Evolutionary conservation across 2,888 invertebrate genomes (phyloP).

Genomic region (Catocala fraxini): DNA sequence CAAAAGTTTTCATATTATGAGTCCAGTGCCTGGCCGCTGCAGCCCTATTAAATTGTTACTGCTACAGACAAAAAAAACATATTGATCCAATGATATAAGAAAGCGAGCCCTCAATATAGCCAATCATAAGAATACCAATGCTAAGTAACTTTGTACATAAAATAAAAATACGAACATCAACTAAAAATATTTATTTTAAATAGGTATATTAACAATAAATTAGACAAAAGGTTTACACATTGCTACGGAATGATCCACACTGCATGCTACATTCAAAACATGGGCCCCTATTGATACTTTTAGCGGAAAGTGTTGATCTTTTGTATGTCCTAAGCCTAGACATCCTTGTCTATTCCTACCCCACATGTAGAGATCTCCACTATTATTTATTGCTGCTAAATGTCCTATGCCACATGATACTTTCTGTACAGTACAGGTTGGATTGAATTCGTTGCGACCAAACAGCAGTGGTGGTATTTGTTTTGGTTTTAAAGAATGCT

Average conservation of each 20-base stretch:
- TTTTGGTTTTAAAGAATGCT: constrained; percentile 89
- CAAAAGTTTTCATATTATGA: too few species aligned
- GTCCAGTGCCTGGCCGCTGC: too few species aligned
- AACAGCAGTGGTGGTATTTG: constrained; percentile 93
- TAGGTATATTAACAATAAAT: constrained; percentile 14
- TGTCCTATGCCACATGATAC: constrained; percentile 91
- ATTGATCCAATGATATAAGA: too few species aligned
- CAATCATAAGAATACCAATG: too few species aligned
- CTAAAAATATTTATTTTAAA: too few species aligned
- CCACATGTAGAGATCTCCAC: constrained; percentile 96
- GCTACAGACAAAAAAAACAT: too few species aligned
- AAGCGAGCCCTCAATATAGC: too few species aligned
- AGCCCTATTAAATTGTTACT: too few species aligned
- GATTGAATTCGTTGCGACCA: constrained; percentile 94
- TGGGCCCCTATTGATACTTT: constrained; percentile 93
- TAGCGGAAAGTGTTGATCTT: constrained; percentile 96
- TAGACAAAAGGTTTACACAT: constrained; percentile 91
- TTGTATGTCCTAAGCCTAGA: constrained; percentile 93
- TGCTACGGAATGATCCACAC: constrained; percentile 95
- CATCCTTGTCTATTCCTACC: constrained; percentile 95
- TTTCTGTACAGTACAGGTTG: constrained; percentile 89
- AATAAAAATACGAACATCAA: too few species aligned
- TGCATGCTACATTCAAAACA: constrained; percentile 92
- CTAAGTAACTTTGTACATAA: too few species aligned
- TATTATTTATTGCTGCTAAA: constrained; percentile 93